Conservation (phyloP, 2,888 invertebrate species). For the Philonicus albiceps region DNA sequence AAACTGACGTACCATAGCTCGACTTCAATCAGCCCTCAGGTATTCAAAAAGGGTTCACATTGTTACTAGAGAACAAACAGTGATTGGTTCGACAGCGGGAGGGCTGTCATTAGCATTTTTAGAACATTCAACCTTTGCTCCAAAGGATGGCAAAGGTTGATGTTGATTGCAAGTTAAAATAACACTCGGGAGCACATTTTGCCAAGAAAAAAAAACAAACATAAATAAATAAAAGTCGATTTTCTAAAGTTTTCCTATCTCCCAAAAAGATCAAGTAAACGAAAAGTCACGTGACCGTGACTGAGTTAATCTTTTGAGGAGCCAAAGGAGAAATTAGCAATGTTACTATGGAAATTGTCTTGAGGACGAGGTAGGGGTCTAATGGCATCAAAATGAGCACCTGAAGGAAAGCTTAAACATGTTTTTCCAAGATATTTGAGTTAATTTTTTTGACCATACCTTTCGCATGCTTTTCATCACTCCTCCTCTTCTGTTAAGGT, state of each 20-base stretch:
- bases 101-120: constrained; percentile 41
- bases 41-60: constrained; percentile 43
- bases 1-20: background rate
- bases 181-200: background rate
- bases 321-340: constrained; percentile 14
- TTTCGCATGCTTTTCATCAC: background rate
- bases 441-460: constrained; percentile 26
- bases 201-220: too few relatives aligned
- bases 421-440: constrained; percentile 16
- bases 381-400: background rate
- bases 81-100: constrained; percentile 42
- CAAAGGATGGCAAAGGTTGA: background rate
- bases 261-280: background rate
- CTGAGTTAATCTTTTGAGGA: background rate
- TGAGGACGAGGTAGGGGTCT: background rate
- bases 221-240: too few relatives aligned
- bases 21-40: constrained; percentile 27
- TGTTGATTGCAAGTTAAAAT: background rate
- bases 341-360: constrained; percentile 16
- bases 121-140: background rate
- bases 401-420: constrained; percentile 27
- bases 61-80: constrained; percentile 26
- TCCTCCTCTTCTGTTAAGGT: background rate
- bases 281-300: constrained; percentile 16
- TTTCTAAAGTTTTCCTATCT: constrained; percentile 1